These are phyloP conservation scores for Macroteleia sp. DNA, from an alignment of 2,888 invertebrate species.

Conservation along the genomic window DNA sequence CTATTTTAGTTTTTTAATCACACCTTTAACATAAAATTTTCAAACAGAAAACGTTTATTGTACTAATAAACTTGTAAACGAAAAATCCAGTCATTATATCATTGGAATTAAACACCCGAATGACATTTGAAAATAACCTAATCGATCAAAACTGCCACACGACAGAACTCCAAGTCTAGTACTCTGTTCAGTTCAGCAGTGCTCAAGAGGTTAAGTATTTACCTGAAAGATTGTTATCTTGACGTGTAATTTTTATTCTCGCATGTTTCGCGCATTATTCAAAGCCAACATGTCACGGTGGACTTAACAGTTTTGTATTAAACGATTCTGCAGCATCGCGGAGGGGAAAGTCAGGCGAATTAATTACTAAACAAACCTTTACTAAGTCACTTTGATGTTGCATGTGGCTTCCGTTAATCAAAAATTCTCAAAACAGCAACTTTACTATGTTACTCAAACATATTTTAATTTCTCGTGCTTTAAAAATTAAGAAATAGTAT, in stretches of 20 bases:
- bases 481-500: no score
- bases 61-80: slow-evolving; percentile 13
- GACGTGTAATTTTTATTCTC: slow-evolving; percentile 48
- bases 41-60: no score
- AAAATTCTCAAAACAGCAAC: no score
- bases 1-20: no score
- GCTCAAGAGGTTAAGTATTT: slow-evolving; percentile 18
- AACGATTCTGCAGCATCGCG: slow-evolving; percentile 1
- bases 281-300: slow-evolving; percentile 18
- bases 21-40: no score
- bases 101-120: slow-evolving; percentile 9
- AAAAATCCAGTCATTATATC: not conserved
- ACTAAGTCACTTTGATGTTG: not conserved
- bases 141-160: slow-evolving; percentile 49
- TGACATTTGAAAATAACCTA: slow-evolving; percentile 46
- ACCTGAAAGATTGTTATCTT: slow-evolving; percentile 35
- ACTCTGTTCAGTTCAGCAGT: slow-evolving; percentile 7
- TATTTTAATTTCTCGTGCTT: no score
- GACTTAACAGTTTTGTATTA: slow-evolving; percentile 19
- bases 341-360: not conserved
- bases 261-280: slow-evolving; percentile 41
- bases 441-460: no score
- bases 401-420: no score
- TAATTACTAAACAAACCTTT: not conserved
- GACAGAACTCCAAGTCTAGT: slow-evolving; percentile 11